A percentile compares a stretch with the other conserved stretches of the same genome.
Evolutionary conservation across 37 sponge, comb jelly and placozoan species (phyloP).

Genomic region (Spongia lamella): DNA sequence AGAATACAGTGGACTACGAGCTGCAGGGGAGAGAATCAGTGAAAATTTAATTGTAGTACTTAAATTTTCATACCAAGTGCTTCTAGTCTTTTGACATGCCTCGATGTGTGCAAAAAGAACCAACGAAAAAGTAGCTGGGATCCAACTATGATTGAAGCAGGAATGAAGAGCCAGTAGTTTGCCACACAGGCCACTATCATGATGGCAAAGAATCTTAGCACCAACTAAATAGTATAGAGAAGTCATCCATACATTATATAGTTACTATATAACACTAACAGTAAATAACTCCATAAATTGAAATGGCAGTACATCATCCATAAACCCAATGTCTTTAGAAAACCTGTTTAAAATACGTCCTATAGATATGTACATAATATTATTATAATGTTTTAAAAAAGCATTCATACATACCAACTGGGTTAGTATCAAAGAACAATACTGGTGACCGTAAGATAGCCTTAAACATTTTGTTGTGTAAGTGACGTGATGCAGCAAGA

Average conservation of each 20-base stretch:
- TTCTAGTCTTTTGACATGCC: conserved; percentile 78
- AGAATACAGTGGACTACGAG: conserved; percentile 86
- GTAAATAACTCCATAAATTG: conserved; percentile 4
- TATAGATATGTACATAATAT: background rate
- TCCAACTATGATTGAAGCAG: conserved; percentile 30
- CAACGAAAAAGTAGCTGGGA: conserved; percentile 35
- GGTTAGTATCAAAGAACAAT: conserved; percentile 47
- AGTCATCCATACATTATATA: background rate
- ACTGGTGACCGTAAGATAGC: conserved; percentile 33
- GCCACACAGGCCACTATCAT: conserved; percentile 44
- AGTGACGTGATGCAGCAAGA: conserved; percentile 8
- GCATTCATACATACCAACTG: conserved; percentile 22
- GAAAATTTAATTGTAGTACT: background rate
- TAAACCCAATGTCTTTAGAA: conserved; percentile 4
- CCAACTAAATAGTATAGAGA: conserved; percentile 19
- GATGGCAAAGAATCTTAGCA: conserved; percentile 45
- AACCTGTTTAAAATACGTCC: conserved; percentile 11
- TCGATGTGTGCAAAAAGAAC: conserved; percentile 66
- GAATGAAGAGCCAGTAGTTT: conserved; percentile 57
- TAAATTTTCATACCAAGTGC: conserved; percentile 55
- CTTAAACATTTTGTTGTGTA: conserved; percentile 35
- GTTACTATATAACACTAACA: conserved; percentile 53
- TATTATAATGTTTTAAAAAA: too few species aligned
- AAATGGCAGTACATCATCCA: conserved; percentile 6
- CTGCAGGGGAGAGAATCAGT: conserved; percentile 19